phyloP scores from a whole-genome alignment of 2,797 vertebrate species.

The Artibeus jamaicensis region DNA sequence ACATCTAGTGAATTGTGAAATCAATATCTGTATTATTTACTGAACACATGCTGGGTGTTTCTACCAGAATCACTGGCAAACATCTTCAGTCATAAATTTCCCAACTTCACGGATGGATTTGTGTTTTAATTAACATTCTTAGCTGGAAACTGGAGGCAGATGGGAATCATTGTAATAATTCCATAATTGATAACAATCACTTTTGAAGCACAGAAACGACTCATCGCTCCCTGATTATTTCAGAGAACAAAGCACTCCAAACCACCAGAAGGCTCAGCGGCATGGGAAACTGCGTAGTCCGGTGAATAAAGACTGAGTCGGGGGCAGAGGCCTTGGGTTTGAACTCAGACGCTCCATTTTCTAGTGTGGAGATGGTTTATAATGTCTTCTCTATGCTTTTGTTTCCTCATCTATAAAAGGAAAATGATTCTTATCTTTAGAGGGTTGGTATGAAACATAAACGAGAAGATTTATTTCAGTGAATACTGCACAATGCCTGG shows the following conservation, averaged over 20 bases:
- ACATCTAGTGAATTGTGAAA: constrained; percentile 38
- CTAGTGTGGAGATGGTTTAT: background rate
- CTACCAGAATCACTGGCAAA: constrained; percentile 51
- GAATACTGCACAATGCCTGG: background rate
- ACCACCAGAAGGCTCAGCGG: background rate
- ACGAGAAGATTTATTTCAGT: background rate
- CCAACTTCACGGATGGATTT: constrained; percentile 38
- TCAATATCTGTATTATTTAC: constrained; percentile 41
- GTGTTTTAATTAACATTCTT: constrained; percentile 68
- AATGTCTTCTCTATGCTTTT: background rate
- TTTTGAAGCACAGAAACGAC: constrained; percentile 23
- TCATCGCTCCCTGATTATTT: constrained; percentile 31
- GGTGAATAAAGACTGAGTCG: background rate
- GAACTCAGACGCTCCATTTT: background rate
- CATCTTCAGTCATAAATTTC: constrained; percentile 50
- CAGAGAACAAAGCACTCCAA: constrained; percentile 41
- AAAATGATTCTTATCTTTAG: background rate
- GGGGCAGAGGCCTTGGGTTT: background rate
- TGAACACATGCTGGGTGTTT: constrained; percentile 28
- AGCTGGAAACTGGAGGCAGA: constrained; percentile 47
- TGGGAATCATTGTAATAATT: constrained; percentile 51
- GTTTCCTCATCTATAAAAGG: background rate
- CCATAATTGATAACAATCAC: constrained; percentile 56
- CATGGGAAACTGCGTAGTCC: background rate
- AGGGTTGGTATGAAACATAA: background rate